Evolutionary conservation across 2,888 invertebrate genomes (phyloP).

Genomic region (Phyllotreta striolata): DNA sequence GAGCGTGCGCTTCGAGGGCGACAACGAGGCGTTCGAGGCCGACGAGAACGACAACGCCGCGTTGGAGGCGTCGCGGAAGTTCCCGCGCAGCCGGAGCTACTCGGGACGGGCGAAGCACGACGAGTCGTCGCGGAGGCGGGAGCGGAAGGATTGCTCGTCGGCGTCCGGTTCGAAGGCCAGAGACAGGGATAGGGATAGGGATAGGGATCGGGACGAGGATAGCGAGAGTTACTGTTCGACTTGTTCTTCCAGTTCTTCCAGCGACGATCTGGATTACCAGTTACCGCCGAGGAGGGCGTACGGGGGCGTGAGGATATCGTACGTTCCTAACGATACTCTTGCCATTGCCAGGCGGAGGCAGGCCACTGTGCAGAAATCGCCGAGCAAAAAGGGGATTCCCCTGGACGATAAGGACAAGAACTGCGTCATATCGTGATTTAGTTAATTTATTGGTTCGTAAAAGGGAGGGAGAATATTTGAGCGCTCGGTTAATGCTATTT

Average conservation of each 20-base stretch:
- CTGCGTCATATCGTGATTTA: constrained; percentile 84
- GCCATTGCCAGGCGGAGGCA: constrained; percentile 80
- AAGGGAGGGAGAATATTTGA: not conserved
- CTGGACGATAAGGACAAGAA: constrained; percentile 76
- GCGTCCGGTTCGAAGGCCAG: constrained; percentile 37
- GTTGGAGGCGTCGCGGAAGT: constrained; percentile 53
- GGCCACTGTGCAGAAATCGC: constrained; percentile 57
- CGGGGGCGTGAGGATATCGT: constrained; percentile 89
- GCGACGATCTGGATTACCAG: constrained; percentile 87
- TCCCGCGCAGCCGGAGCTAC: constrained; percentile 66
- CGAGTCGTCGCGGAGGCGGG: constrained; percentile 54
- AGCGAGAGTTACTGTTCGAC: constrained; percentile 87
- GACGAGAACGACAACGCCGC: constrained; percentile 57
- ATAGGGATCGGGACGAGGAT: constrained; percentile 65
- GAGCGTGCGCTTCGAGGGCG: constrained; percentile 66
- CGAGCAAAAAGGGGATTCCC: constrained; percentile 53
- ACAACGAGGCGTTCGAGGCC: constrained; percentile 61
- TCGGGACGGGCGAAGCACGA: constrained; percentile 61
- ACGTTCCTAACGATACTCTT: constrained; percentile 91
- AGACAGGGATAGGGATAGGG: constrained; percentile 30
- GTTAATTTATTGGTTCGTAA: not conserved
- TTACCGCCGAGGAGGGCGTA: constrained; percentile 84
- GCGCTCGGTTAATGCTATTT: not conserved
- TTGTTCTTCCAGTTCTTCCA: constrained; percentile 85
- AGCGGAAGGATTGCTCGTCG: constrained; percentile 40